Evolutionary conservation across 2,113 vertebrate genomes (phyloP), one percentile per base, ranked within the genome.

Genomic region (Gavialis gangeticus): DNA sequence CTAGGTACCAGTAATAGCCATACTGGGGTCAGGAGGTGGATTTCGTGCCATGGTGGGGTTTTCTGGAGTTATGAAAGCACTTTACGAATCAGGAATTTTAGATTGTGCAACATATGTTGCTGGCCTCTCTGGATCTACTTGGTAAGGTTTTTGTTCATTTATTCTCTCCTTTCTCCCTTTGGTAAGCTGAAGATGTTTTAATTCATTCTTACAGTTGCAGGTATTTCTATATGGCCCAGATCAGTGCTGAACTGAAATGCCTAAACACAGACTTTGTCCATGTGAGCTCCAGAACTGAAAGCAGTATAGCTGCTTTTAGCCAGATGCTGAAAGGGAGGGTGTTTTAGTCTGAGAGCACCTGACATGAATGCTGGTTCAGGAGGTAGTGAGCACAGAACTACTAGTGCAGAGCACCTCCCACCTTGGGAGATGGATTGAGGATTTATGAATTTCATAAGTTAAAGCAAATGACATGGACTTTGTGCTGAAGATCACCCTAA

Each of bases 11-110:
- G 99, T 99, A 59, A 99, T 99, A 22, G 99, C 99, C 1, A 93
- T 99, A 7, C 46, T 99, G 73, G 99, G 99, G 28, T 99, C 99
- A 2, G 99, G 99, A 25, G 99, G 99, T 1, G 99, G 99, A 5
- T 99, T 99, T 93, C 98, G 99, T 56, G 99, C 99, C 91, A 99
- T 99, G 99, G 98, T 99, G 0, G 99, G 98, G 2, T 99, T 99
- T 96, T 98, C 99, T 4, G 99, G 99, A 15, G 99, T 99, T 81
- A 99, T 99, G 98, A 99, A 99, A 97, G 99, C 99, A 0, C 97
- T 99, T 62, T 99, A 98, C 82, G 99, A 99, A 94, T 99, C 99
- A 4, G 99, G 99, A 71, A 96, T 99, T 93, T 97, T 99, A 81
- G 99, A 99, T 84, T 99, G 99, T 95, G 97, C 98, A 24, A 99